Base-by-base conservation (phyloP, 2,113 vertebrate species). In the Salvator merianae region DNA sequence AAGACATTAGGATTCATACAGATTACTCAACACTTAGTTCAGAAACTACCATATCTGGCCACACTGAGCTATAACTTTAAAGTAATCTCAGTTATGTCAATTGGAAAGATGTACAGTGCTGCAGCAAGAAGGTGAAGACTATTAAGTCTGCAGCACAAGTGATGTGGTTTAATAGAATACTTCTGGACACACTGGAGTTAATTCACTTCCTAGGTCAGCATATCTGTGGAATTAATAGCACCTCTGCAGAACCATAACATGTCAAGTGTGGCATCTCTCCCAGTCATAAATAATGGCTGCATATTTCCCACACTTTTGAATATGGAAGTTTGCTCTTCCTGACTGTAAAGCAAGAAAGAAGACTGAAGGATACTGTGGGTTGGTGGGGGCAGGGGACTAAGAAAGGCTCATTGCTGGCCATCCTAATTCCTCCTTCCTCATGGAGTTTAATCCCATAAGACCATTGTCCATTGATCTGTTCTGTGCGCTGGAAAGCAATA, bases 401-500 rank as follows among this genome's bases (percentile, higher is more conserved):
- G 14, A 1, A 30, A 32, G 14, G 68, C n/a, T 34, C 32, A 59
- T 16, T 18, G 20, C 55, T 59, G 55, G 14, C 3, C 30, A 5
- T 1, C 2, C 59, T 40, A 36, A n/a, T 79, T 83, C 75, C 34
- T 38, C n/a, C n/a, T 14, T 28, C 75, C 66, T 77, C 26, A 34
- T 68, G 77, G 82, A 53, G 79, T 36, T 1, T 2, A 81, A 59
- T 24, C 0, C 30, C 82, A 79, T 26, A 0, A 53, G 32, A 62
- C 75, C 24, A 2, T 20, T 40, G 34, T 55, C 84, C 89, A 91
- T 88, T 28, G 85, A 91, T 84, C n/a, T 16, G 47, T 1, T 30
- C 40, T 34, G 1, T 14, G 80, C 53, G 66, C 84, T 78, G 40
- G 8, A 1, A 88, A 85, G 76, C 81, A 68, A 85, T 53, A 68